These are phyloP conservation scores for Apaloderma vittatum DNA, from an alignment of 2,113 vertebrate species.

Conservation along the genomic window DNA sequence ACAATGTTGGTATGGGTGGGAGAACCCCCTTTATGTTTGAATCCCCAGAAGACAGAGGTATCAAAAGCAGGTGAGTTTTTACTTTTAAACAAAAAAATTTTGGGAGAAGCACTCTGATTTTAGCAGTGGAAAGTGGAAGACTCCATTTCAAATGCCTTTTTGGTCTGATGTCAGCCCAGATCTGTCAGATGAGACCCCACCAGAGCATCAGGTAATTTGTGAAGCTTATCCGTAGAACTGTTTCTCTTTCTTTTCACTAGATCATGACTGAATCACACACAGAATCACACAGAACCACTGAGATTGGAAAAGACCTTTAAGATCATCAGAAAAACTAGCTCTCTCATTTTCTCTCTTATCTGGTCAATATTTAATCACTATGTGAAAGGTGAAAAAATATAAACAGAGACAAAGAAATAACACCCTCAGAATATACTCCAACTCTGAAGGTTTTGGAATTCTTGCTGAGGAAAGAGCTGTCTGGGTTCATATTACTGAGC, in stretches of 20 bases:
- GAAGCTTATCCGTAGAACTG: background rate
- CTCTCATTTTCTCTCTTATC: background rate
- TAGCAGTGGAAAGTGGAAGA: background rate
- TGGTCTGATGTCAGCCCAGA: background rate
- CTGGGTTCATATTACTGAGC: background rate
- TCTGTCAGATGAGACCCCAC: background rate
- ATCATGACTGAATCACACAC: background rate
- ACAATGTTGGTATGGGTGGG: background rate
- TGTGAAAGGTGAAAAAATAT: background rate
- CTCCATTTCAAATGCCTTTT: background rate
- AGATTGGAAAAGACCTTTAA: no score
- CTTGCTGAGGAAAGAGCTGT: background rate
- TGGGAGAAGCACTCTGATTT: background rate
- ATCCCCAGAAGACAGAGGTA: background rate
- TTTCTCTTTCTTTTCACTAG: background rate
- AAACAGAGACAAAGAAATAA: background rate
- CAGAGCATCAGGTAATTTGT: background rate
- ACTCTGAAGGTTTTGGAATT: background rate
- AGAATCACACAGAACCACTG: background rate
- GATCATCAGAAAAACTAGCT: background rate
- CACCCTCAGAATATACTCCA: background rate
- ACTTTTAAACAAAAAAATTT: background rate
- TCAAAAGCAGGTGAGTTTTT: background rate
- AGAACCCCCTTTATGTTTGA: background rate
- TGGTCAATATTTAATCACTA: background rate